A percentile compares a stretch with the other conserved stretches of the same genome.
These are phyloP conservation scores for Eueremaeus valkanovi DNA, from an alignment of 2,888 invertebrate genomes.

Conservation along the genomic window DNA sequence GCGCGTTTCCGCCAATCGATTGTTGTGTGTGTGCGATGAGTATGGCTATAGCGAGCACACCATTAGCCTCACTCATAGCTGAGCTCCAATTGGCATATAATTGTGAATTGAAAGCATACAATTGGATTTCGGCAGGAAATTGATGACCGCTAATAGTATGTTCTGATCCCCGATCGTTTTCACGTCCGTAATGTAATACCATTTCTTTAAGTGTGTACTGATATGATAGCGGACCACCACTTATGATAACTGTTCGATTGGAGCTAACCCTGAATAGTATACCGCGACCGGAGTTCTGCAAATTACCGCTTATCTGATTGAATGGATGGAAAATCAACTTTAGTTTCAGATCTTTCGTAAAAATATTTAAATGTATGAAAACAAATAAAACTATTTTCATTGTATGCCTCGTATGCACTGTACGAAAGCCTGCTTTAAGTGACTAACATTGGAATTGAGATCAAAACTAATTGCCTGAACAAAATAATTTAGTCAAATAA, in stretches of 20 bases:
- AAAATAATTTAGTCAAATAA: too few species aligned
- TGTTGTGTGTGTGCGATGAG: conserved; percentile 74
- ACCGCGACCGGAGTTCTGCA: conserved; percentile 90
- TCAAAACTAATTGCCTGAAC: too few species aligned
- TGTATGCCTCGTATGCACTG: not conserved
- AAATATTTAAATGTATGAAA: too few species aligned
- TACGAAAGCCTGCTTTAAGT: not conserved
- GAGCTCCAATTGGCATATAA: conserved; percentile 93
- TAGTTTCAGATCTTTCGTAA: not conserved
- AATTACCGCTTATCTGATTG: conserved; percentile 74
- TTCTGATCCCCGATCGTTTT: conserved; percentile 88
- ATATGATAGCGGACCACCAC: conserved; percentile 91
- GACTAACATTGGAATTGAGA: too few species aligned
- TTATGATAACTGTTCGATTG: conserved; percentile 84
- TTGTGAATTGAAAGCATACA: conserved; percentile 96
- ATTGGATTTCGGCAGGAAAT: conserved; percentile 97
- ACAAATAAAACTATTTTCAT: too few species aligned
- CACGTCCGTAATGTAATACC: conserved; percentile 83
- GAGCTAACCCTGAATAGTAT: conserved; percentile 85
- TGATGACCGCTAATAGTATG: conserved; percentile 92
- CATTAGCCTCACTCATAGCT: conserved; percentile 86
- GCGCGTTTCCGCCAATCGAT: conserved; percentile 76
- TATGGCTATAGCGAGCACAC: conserved; percentile 88
- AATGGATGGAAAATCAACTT: conserved; percentile 38
- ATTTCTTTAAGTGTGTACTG: conserved; percentile 92